Base-by-base conservation (phyloP, 1,140 invertebrate genomes). In the Cotesia typhae region DNA sequence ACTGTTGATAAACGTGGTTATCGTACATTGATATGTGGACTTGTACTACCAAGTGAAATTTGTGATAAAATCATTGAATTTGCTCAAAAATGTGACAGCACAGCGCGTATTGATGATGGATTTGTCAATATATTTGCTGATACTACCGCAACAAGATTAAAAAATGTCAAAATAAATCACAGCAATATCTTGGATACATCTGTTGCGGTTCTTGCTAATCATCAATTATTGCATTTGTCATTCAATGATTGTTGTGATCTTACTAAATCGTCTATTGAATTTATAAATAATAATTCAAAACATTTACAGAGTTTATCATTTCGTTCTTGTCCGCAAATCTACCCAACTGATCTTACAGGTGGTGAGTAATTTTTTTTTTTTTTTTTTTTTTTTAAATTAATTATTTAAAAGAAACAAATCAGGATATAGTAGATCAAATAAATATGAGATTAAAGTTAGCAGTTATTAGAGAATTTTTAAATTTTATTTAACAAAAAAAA, bases 71-170 rank as follows among this genome's bases (percentile, higher is more conserved):
- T 94, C 14, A 84, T 95, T 4, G 83, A 90, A 70, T 84, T 88
- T 10, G 90, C 90, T 74, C 90, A 91, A 71, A 88, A 89, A 73
- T 88, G 88, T 28, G 87, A 89, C 74, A 76, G 79, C 5, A 75
- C 82, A 3, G 85, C 88, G 10, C 41, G 41, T 47, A 80, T 92
- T 5, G 89, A 91, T 78, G 90, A 94, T 75, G 88, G 85, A 67
- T 92, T 94, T 76, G 89, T 94, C 4, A 88, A 90, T 73, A 88
- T 95, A 72, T 95, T 96, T 79, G 85, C 88, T 75, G 91, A 95
- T 82, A 86, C 87, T 6, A 79, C 83, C 0, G 86, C 87, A 9
- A 94, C 94, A 0, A 90, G 92, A 69, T 85, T 96, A 3, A 91
- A 91, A 77, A 85, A 89, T 57, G 89, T 96, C 3, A 90, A 89